phyloP scores from a whole-genome alignment of 2,888 invertebrate genomes.

The Orthonevra nobilis region DNA sequence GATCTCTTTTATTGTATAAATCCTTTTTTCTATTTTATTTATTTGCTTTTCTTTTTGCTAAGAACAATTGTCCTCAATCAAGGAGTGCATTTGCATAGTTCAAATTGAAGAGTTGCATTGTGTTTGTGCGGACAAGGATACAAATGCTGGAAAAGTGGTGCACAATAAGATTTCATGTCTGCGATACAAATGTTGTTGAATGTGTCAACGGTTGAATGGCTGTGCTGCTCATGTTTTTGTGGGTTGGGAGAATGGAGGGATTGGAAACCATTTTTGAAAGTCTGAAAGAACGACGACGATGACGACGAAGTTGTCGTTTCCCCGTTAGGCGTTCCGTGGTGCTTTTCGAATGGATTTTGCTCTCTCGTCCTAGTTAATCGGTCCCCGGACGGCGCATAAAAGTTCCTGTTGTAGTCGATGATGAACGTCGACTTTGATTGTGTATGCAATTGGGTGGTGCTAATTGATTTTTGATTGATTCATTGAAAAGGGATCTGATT shows the following conservation, averaged over 20 bases:
- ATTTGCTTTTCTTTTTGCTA: slow-evolving; percentile 28
- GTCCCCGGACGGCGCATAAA: slow-evolving; percentile 11
- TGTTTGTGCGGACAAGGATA: slow-evolving; percentile 7
- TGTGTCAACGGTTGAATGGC: slow-evolving; percentile 56
- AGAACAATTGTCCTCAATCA: slow-evolving; percentile 69
- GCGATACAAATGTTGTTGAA: slow-evolving; percentile 48
- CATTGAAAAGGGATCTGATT: too few species aligned
- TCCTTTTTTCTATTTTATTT: neutral
- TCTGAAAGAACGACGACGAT: too few species aligned
- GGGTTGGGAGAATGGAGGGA: too few species aligned
- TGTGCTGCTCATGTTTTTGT: neutral
- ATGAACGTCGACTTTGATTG: slow-evolving; percentile 32
- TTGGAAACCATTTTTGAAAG: too few species aligned
- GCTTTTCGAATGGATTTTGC: slow-evolving; percentile 17
- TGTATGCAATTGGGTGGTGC: slow-evolving; percentile 30
- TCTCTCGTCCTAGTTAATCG: slow-evolving; percentile 50
- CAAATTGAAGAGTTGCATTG: slow-evolving; percentile 60
- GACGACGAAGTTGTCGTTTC: too few species aligned
- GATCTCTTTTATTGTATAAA: slow-evolving; percentile 23
- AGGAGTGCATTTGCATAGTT: slow-evolving; percentile 64
- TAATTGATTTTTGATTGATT: slow-evolving; percentile 63
- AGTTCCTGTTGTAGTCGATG: slow-evolving; percentile 16
- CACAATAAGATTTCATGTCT: slow-evolving; percentile 61
- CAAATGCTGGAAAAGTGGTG: slow-evolving; percentile 48
- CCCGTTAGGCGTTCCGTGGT: neutral